These are phyloP conservation scores for Tyrannus savana DNA, from an alignment of 2,113 vertebrate species.

Conservation along the genomic window DNA sequence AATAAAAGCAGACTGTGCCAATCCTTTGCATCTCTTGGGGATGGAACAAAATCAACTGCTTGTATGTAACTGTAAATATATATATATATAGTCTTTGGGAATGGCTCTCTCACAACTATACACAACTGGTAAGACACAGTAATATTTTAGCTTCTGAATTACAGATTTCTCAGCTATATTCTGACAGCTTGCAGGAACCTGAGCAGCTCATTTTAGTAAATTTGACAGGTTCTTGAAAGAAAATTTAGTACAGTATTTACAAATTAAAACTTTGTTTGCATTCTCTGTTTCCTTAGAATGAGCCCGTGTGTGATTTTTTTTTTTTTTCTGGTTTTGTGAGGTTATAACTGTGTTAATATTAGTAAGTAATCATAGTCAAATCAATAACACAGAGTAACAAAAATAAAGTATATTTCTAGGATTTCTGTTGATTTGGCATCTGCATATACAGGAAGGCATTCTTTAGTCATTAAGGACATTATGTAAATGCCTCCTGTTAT, in stretches of 20 bases:
- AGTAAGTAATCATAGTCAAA: neutral
- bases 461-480: neutral
- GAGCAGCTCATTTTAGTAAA: neutral
- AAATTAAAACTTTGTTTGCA: neutral
- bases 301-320: too few relatives aligned
- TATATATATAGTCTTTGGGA: neutral
- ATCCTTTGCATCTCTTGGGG: neutral
- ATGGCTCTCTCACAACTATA: neutral
- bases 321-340: neutral
- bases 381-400: neutral
- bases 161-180: neutral
- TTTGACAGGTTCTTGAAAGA: neutral
- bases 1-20: neutral
- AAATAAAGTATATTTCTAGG: neutral
- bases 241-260: neutral
- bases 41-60: neutral
- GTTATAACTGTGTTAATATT: neutral
- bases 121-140: neutral
- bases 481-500: neutral
- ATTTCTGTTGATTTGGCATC: neutral
- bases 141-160: neutral
- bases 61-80: fast-evolving
- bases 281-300: neutral
- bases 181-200: neutral
- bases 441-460: neutral